Conservation (phyloP, 2,113 vertebrate species). For the Myrmophylax atrothorax region DNA sequence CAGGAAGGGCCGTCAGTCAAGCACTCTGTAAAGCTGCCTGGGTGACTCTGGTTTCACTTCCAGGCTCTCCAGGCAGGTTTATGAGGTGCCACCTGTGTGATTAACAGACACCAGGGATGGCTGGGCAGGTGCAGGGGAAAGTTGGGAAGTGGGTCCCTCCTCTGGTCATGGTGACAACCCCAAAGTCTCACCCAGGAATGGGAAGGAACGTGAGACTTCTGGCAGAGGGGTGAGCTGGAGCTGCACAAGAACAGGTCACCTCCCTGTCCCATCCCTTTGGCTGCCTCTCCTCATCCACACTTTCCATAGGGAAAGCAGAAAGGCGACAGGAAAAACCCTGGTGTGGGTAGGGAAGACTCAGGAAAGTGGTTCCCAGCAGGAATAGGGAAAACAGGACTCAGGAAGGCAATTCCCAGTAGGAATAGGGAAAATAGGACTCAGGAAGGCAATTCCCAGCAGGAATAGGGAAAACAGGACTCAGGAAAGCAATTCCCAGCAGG, state of each 20-base stretch:
- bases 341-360: background rate
- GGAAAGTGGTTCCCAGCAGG: too few relatives aligned
- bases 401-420: too few relatives aligned
- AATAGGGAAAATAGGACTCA: too few relatives aligned
- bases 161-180: too few relatives aligned
- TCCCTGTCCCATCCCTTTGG: background rate
- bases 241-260: background rate
- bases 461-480: too few relatives aligned
- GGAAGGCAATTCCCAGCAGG: too few relatives aligned
- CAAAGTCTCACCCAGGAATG: background rate
- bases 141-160: background rate
- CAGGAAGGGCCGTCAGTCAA: slow-evolving; percentile 25
- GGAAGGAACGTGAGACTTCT: background rate
- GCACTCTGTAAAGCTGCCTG: slow-evolving; percentile 56
- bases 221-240: background rate
- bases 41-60: background rate
- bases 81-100: slow-evolving; percentile 41
- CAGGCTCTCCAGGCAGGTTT: slow-evolving; percentile 44
- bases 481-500: too few relatives aligned
- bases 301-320: background rate
- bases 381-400: too few relatives aligned
- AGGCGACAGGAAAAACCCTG: background rate
- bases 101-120: background rate
- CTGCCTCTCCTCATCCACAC: background rate
- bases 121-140: background rate